These are phyloP conservation scores for Argyra leucocephala DNA, from an alignment of 2,888 invertebrate genomes.

Conservation along the genomic window DNA sequence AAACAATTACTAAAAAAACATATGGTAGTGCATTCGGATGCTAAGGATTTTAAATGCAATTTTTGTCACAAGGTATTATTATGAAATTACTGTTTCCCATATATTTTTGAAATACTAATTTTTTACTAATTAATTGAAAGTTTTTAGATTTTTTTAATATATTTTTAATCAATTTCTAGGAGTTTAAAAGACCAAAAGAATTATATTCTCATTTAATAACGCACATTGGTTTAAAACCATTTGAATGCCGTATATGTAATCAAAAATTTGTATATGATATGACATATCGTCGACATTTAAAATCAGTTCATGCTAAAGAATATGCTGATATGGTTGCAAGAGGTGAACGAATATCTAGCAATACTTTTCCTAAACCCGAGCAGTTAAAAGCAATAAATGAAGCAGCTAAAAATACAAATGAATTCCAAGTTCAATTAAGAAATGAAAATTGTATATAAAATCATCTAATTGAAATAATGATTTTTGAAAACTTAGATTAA, in stretches of 20 bases:
- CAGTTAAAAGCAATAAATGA: conserved; percentile 4
- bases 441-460: background rate
- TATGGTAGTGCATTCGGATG: conserved; percentile 39
- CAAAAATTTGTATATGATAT: conserved; percentile 42
- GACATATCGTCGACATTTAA: conserved; percentile 42
- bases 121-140: background rate
- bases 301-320: conserved; percentile 40
- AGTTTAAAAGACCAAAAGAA: conserved; percentile 41
- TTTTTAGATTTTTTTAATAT: no score
- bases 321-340: conserved; percentile 39
- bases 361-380: background rate
- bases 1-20: conserved; percentile 45
- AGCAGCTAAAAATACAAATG: background rate
- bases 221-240: conserved; percentile 40
- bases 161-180: background rate
- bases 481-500: no score
- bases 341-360: conserved; percentile 2
- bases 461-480: no score
- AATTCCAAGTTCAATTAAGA: background rate
- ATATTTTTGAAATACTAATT: no score
- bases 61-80: conserved; percentile 32
- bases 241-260: conserved; percentile 41
- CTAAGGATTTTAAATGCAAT: conserved; percentile 38
- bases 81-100: no score
- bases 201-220: conserved; percentile 40